phyloP scores from a whole-genome alignment of 2,888 invertebrate species.

The Parnassius glacialis region DNA sequence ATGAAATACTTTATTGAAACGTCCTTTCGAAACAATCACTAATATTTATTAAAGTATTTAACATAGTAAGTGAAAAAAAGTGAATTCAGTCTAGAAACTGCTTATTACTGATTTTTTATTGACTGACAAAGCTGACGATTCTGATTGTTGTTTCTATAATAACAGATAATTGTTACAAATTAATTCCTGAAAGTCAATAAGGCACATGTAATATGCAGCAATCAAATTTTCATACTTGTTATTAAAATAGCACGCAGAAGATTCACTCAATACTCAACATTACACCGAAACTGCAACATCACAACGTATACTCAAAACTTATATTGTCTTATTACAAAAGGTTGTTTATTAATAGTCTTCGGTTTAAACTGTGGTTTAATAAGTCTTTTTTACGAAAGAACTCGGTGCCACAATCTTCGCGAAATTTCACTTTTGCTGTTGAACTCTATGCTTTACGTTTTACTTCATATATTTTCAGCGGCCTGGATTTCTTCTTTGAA shows the following conservation, averaged over 20 bases:
- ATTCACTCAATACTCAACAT: conserved; percentile 51
- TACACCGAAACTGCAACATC: conserved; percentile 40
- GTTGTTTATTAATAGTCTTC: too few species aligned
- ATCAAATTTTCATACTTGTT: conserved; percentile 68
- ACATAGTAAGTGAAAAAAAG: conserved; percentile 61
- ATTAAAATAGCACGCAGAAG: conserved; percentile 53
- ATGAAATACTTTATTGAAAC: conserved; percentile 77
- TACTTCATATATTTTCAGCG: too few species aligned
- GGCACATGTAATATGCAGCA: conserved; percentile 66
- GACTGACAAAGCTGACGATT: conserved; percentile 50
- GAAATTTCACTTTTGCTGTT: too few species aligned
- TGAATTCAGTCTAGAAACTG: conserved; percentile 71
- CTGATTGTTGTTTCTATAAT: conserved; percentile 19
- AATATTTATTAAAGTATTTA: conserved; percentile 64
- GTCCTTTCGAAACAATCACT: conserved; percentile 66
- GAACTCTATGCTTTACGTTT: too few species aligned
- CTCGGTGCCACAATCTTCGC: too few species aligned
- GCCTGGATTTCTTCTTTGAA: too few species aligned
- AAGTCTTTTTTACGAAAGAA: too few species aligned
- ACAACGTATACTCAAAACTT: conserved; percentile 48
- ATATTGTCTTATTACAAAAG: conserved; percentile 24
- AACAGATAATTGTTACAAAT: conserved; percentile 29
- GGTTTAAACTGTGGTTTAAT: too few species aligned
- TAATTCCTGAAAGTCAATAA: conserved; percentile 72
- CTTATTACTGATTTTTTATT: conserved; percentile 58